These are phyloP conservation scores for Patella caerulea DNA, from an alignment of 2,888 invertebrate genomes.

Conservation along the genomic window DNA sequence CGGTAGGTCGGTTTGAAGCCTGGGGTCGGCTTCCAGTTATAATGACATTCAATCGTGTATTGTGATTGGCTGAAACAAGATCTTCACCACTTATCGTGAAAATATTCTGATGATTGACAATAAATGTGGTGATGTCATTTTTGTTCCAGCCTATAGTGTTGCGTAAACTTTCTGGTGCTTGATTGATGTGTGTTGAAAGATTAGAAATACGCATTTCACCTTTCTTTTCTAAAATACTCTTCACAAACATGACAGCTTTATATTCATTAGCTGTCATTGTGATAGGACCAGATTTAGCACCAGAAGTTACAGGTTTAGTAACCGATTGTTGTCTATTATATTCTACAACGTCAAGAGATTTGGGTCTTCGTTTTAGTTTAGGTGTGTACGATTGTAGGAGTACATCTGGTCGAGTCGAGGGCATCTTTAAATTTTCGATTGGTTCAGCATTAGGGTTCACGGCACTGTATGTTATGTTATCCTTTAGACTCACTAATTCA, in stretches of 20 bases:
- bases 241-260: constrained; percentile 71
- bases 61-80: constrained; percentile 66
- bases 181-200: constrained; percentile 65
- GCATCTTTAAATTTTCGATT: constrained; percentile 44
- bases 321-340: constrained; percentile 41
- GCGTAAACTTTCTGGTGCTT: constrained; percentile 67
- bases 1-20: constrained; percentile 54
- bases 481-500: constrained; percentile 68
- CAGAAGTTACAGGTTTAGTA: constrained; percentile 41
- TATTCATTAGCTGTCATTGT: constrained; percentile 72
- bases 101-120: constrained; percentile 65
- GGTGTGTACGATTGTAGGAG: constrained; percentile 45
- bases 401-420: constrained; percentile 20
- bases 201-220: constrained; percentile 65
- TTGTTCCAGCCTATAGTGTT: constrained; percentile 70
- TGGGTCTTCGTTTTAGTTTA: constrained; percentile 57
- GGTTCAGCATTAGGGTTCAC: constrained; percentile 58
- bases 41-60: constrained; percentile 69
- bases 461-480: constrained; percentile 62
- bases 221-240: constrained; percentile 69
- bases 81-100: constrained; percentile 68
- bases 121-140: constrained; percentile 68
- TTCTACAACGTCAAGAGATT: constrained; percentile 55
- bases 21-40: constrained; percentile 69
- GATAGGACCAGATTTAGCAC: constrained; percentile 62